Percentiles rank a stretch among this genome's conserved stretches.
Evolutionary conservation across 2,113 vertebrate species (phyloP).

Genomic region (Phylloscopus trochiloides): DNA sequence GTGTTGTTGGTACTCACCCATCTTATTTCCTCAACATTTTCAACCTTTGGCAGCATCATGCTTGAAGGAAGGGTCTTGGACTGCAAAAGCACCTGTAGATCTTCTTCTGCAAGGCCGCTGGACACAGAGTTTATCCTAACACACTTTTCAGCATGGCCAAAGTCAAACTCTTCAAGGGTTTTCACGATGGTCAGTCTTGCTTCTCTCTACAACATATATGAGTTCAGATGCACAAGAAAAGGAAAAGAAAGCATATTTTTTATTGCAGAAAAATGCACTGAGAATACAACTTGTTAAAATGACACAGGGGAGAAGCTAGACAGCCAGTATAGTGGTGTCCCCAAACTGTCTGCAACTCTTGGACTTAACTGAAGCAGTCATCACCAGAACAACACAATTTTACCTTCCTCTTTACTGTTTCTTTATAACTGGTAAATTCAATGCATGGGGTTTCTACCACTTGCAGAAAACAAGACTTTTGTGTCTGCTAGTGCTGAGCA

Average conservation of each 20-base stretch:
- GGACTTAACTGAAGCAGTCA: background rate
- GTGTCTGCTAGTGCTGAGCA: background rate
- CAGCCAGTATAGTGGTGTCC: background rate
- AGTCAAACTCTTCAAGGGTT: slow-evolving; percentile 82
- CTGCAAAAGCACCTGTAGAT: slow-evolving; percentile 84
- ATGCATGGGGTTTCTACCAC: background rate
- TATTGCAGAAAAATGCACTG: background rate
- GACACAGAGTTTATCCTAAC: slow-evolving; percentile 93
- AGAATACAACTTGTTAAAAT: background rate
- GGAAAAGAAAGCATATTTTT: background rate
- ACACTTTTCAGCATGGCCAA: slow-evolving; percentile 88
- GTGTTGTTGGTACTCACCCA: slow-evolving; percentile 81
- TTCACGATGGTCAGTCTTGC: slow-evolving; percentile 84
- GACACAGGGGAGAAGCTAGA: background rate
- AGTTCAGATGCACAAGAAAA: background rate
- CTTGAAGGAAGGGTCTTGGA: slow-evolving; percentile 86
- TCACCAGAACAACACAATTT: background rate
- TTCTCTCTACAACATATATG: slow-evolving; percentile 74
- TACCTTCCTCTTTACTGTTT: background rate
- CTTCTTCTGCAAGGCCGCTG: slow-evolving; percentile 87
- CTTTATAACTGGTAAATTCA: background rate
- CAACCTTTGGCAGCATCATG: slow-evolving; percentile 95
- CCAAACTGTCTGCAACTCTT: background rate
- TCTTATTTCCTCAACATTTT: slow-evolving; percentile 84
- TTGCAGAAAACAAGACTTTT: background rate